phyloP scores from a whole-genome alignment of 1,140 invertebrate genomes.

The Dryas iulia region DNA sequence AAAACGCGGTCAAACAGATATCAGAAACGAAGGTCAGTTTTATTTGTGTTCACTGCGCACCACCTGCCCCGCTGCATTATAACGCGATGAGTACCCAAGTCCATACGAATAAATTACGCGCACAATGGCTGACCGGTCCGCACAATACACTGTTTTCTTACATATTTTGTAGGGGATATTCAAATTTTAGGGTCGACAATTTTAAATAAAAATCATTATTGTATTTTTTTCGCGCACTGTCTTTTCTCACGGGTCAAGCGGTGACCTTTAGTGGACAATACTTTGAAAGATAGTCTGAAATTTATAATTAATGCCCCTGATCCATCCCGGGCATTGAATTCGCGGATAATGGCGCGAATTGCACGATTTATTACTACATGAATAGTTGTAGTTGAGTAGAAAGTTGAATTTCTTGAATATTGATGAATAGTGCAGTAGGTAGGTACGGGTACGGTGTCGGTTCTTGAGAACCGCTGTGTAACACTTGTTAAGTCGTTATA shows the following conservation, averaged over 20 bases:
- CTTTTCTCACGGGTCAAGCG: slow-evolving; percentile 75
- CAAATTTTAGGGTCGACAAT: slow-evolving; percentile 75
- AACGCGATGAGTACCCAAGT: slow-evolving; percentile 49
- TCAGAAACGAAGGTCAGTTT: slow-evolving; percentile 58
- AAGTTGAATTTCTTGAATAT: slow-evolving; percentile 77
- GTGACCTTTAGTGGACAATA: slow-evolving; percentile 70
- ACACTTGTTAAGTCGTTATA: slow-evolving; percentile 57
- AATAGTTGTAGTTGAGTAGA: slow-evolving; percentile 53
- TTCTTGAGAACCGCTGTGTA: slow-evolving; percentile 50
- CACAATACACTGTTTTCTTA: slow-evolving; percentile 72
- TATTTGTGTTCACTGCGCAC: slow-evolving; percentile 43
- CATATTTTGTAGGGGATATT: slow-evolving; percentile 62
- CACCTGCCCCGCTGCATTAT: slow-evolving; percentile 68
- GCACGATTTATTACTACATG: slow-evolving; percentile 57
- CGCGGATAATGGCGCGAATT: slow-evolving; percentile 65
- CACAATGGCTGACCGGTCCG: slow-evolving; percentile 59
- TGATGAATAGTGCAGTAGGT: slow-evolving; percentile 48
- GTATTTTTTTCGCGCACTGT: slow-evolving; percentile 51
- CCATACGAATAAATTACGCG: slow-evolving; percentile 69
- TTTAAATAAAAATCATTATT: slow-evolving; percentile 62
- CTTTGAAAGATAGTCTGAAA: slow-evolving; percentile 49
- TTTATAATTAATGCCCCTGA: slow-evolving; percentile 73
- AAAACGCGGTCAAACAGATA: slow-evolving; percentile 3
- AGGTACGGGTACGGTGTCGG: slow-evolving; percentile 26
- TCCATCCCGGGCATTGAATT: slow-evolving; percentile 53